Percentiles rank a stretch among this genome's conserved stretches.
Conservation (phyloP, 2,797 vertebrate genomes). For the Mormyrus proboscirostris region DNA sequence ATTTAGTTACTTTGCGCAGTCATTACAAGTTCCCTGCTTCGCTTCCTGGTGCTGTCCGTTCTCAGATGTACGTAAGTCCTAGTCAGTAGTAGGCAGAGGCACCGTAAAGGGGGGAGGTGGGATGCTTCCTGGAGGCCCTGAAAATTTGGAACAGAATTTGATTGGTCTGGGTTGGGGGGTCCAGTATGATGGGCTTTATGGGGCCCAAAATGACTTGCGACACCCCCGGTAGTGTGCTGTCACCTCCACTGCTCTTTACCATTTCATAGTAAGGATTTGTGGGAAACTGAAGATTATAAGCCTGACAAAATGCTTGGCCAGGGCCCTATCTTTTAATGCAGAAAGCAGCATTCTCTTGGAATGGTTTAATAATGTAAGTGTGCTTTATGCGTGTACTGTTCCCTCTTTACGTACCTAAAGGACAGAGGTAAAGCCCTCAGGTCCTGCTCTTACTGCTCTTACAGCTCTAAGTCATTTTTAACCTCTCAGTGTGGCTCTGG, state of each 20-base stretch:
- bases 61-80: neutral
- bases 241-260: neutral
- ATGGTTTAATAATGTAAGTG: neutral
- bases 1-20: neutral
- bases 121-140: neutral
- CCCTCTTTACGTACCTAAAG: neutral
- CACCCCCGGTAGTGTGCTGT: neutral
- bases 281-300: neutral
- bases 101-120: neutral
- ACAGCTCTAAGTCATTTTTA: neutral
- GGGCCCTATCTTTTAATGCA: neutral
- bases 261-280: neutral
- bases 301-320: neutral
- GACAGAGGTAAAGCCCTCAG: neutral
- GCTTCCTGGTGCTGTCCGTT: neutral
- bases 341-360: neutral
- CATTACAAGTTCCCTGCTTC: neutral
- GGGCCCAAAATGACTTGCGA: neutral
- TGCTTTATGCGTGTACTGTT: neutral
- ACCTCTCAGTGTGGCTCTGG: neutral
- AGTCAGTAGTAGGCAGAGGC: neutral
- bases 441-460: neutral
- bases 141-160: neutral
- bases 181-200: neutral
- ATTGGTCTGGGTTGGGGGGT: neutral